Evolutionary conservation across 30 jellyfish, hydroid and myxozoan genomes (phyloP), one percentile per base, ranked within the genome.

Genomic region (Catostylus mosaicus): DNA sequence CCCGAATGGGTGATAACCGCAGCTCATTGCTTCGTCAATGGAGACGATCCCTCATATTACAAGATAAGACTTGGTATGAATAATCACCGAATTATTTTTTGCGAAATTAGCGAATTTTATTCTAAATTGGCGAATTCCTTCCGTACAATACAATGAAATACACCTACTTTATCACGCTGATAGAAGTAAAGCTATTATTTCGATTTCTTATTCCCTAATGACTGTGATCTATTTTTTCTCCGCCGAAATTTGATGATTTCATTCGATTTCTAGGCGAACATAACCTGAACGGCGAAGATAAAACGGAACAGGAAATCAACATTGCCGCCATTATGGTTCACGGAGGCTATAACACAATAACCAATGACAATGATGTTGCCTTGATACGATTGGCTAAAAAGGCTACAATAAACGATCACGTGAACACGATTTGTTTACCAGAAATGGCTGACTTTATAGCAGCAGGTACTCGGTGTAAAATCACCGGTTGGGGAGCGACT

Each of bases 401-500:
- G 27, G 98, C 96, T 0, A 54, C 78, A 3, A 80, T 91, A 7
- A 78, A 91, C 56, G 88, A 74, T 31, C 91, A 78, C 71, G 96
- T 91, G 74, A 85, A 85, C 84, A 78, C 94, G 32, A 91, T 91
- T 38, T 84, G 96, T 47, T 86, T 91, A 33, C 98, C 98, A 36
- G 35, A 50, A 38, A 37, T 85, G 32, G 26, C 86, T 3, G 98
- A 85, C 27, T 30, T 38, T 19, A 73, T 85, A 19, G 32, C 80
- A 19, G 88, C 91, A 38, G 96, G 96, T 18, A 91, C 80, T n/a
- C 80, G 86, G 57, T 91, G 98, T 43, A 80, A 82, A 71, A 80
- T 85, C 24, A 91, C 98, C 26, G 98, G 98, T 30, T 91, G 98
- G 98, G 98, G 98, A 0, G 88, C 90, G 18, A 86, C 90, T 7